Percentiles rank a stretch among this genome's conserved stretches.
Conservation (phyloP, 2,113 vertebrate genomes). For the Larimichthys polyactis region DNA sequence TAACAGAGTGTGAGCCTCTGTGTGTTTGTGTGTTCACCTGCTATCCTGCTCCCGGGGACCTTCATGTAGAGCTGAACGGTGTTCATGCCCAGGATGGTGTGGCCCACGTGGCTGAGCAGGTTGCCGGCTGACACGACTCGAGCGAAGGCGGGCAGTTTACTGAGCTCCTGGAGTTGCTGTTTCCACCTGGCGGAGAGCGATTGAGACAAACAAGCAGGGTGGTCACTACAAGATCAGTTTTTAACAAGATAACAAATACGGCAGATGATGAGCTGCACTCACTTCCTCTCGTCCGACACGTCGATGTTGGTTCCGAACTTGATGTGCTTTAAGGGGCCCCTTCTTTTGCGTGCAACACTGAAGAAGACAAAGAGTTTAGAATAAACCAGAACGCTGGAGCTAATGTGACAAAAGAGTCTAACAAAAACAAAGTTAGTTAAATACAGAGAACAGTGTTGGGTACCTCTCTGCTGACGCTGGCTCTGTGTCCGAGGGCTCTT, state of each 20-base stretch:
- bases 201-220: background rate
- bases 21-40: slow-evolving; percentile 80
- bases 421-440: background rate
- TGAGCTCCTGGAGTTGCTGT: slow-evolving; percentile 96
- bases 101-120: slow-evolving; percentile 97
- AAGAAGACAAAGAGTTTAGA: background rate
- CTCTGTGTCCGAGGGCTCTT: slow-evolving; percentile 95
- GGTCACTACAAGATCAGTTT: background rate
- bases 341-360: slow-evolving; percentile 91
- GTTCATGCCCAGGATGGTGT: slow-evolving; percentile 98
- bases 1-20: background rate
- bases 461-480: slow-evolving; percentile 97
- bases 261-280: slow-evolving; percentile 73
- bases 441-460: background rate
- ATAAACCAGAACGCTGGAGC: background rate
- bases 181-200: slow-evolving; percentile 89
- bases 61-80: slow-evolving; percentile 99
- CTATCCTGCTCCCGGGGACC: slow-evolving; percentile 96
- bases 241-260: fast-evolving
- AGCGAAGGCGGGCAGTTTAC: slow-evolving; percentile 97
- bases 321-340: slow-evolving; percentile 98
- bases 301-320: slow-evolving; percentile 99
- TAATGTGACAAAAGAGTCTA: background rate
- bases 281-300: slow-evolving; percentile 98
- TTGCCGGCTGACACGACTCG: slow-evolving; percentile 97